Evolutionary conservation across 2,113 vertebrate species (phyloP), one percentile per base, ranked within the genome.

Genomic region (Athene noctua): DNA sequence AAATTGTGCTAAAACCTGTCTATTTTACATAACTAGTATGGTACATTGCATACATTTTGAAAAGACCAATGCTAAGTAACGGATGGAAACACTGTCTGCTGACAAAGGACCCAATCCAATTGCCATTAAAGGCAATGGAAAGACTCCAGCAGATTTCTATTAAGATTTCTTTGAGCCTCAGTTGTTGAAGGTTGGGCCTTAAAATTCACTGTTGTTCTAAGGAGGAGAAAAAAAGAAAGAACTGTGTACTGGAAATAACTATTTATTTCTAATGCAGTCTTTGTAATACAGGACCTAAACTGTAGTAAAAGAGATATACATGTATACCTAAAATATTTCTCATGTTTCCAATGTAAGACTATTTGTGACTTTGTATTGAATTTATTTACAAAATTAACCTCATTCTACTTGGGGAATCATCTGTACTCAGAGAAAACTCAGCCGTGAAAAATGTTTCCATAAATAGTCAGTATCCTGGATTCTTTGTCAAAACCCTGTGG

Each of bases 1-100:
- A 97, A 92, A 98, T 99, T 92, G 97, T 38, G 95, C 98, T 98
- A 98, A 98, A 96, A 57, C 30, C 42, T 30, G 13, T 92, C 95
- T 80, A 34, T 96, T 92, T 96, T 66, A 55, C 14, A 16, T 79
- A 47, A 52, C 36, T 14, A 90, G 23, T 63, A 23, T 59, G 32
- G 34, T 73, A 8, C 30, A 12, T 15, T 90, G 25, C 29, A 30
- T 51, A 6, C 8, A 5, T 62, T 15, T 32, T 87, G 72, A 63
- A 82, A 36, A 88, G 47, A 17, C 16, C 2, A 13, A 6, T 9
- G 22, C 70, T 66, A 46, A 19, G 70, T 81, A 63, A 80, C 0
- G 0, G 68, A 78, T 46, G 61, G 86, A 87, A 94, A 87, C 15
- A 11, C 11, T 74, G 38, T 66, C 62, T 91, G 61, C 68, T 96